A percentile compares a stretch with the other conserved stretches of the same genome.
Conservation (phyloP, 2,797 vertebrate species). For the Eleutherodactylus coqui region DNA sequence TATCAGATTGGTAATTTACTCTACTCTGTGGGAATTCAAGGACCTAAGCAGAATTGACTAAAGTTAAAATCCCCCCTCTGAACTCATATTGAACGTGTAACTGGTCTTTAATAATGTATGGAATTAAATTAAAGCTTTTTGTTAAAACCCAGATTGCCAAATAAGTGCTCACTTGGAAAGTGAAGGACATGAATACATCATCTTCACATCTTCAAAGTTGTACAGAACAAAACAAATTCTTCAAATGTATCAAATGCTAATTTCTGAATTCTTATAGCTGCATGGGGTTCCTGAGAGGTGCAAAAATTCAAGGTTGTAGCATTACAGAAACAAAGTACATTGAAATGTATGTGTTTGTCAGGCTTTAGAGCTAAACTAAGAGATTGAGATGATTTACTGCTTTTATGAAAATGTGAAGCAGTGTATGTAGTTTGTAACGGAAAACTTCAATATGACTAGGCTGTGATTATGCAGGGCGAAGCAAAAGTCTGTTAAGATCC, state of each 20-base stretch:
- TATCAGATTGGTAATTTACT: slow-evolving; percentile 30
- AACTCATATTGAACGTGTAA: not conserved
- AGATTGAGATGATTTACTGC: not conserved
- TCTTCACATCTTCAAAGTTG: slow-evolving; percentile 14
- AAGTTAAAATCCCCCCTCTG: slow-evolving; percentile 10
- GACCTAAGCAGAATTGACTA: slow-evolving; percentile 18
- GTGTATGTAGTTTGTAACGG: not conserved
- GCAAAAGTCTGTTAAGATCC: too few relatives aligned
- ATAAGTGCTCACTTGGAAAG: slow-evolving; percentile 5
- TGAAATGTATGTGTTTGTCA: not conserved
- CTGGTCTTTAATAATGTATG: slow-evolving; percentile 50
- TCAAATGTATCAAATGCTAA: slow-evolving; percentile 31
- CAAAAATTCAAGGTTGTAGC: slow-evolving; percentile 13
- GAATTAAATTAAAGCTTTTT: slow-evolving; percentile 31
- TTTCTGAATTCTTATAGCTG: slow-evolving; percentile 13
- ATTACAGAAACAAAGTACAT: not conserved
- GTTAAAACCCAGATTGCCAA: slow-evolving; percentile 36
- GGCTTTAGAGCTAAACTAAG: not conserved
- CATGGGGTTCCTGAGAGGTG: slow-evolving; percentile 22
- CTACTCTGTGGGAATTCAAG: slow-evolving; percentile 20
- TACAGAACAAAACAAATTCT: slow-evolving; percentile 46
- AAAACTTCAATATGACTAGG: not conserved
- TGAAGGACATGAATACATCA: slow-evolving; percentile 23
- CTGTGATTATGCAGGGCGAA: not conserved
- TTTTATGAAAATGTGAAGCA: not conserved